Conservation (phyloP, 2,113 vertebrate species). For the Protobothrops flavoviridis region DNA sequence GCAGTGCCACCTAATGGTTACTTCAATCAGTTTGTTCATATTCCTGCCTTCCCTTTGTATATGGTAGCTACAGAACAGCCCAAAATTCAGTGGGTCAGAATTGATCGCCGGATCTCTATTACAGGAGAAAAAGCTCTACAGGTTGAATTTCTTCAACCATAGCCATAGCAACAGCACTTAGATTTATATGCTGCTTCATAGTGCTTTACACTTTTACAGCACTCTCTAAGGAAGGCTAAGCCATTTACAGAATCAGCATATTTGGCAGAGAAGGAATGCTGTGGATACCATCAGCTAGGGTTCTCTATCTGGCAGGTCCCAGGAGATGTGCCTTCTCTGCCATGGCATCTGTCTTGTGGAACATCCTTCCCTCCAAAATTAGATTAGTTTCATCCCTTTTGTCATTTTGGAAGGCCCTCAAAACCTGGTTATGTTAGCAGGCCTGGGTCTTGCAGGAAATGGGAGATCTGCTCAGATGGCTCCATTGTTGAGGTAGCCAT, state of each 20-base stretch:
- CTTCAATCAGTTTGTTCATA: no score
- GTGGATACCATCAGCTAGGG: neutral
- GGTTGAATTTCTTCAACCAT: neutral
- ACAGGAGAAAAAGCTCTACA: neutral
- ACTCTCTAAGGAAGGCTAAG: neutral
- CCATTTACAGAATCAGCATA: neutral
- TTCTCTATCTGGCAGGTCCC: neutral
- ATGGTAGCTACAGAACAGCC: neutral
- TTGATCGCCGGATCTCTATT: rapidly evolving
- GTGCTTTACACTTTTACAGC: neutral
- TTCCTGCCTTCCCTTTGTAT: neutral
- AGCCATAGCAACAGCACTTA: neutral
- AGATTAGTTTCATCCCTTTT: neutral
- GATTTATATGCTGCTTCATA: neutral
- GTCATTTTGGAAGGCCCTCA: neutral
- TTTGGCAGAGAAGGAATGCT: neutral
- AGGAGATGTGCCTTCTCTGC: neutral
- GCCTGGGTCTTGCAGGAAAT: neutral
- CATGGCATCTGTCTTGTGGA: neutral
- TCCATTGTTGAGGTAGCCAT: neutral
- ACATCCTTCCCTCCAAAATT: neutral
- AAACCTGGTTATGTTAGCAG: neutral
- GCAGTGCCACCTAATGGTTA: neutral
- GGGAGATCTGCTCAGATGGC: neutral
- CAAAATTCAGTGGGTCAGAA: neutral